Conservation (phyloP, 30 jellyfish, hydroid and myxozoan genomes). For the Aurelia sp. region DNA sequence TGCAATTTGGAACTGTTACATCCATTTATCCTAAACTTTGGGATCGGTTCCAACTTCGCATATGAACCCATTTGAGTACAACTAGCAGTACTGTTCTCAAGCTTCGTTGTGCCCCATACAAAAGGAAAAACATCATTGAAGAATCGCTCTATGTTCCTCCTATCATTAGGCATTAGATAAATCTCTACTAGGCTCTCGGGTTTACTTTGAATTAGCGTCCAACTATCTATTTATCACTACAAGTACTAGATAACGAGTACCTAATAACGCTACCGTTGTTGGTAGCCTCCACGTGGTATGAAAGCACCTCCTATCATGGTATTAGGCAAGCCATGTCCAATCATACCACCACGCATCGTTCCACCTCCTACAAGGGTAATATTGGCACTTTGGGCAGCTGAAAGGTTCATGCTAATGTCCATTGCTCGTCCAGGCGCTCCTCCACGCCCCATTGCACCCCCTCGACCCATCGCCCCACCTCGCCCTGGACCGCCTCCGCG, state of each 20-base stretch:
- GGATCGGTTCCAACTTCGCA: too few species aligned
- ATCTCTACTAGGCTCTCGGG: too few species aligned
- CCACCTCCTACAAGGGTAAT: slow-evolving; percentile 52
- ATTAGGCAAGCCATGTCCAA: slow-evolving; percentile 20
- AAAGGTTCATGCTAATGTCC: slow-evolving; percentile 45
- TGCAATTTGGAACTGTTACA: too few species aligned
- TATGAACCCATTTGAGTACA: too few species aligned
- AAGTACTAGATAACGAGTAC: not conserved
- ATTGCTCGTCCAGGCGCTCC: slow-evolving; percentile 64
- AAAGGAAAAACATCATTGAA: too few species aligned
- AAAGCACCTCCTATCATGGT: slow-evolving; percentile 40
- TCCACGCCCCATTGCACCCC: slow-evolving; percentile 36
- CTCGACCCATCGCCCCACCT: slow-evolving; percentile 72
- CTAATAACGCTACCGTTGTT: slow-evolving; percentile 24
- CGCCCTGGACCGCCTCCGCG: slow-evolving; percentile 85
- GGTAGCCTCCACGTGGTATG: slow-evolving; percentile 51
- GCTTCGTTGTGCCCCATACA: too few species aligned
- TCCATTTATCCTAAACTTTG: too few species aligned
- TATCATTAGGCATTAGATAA: too few species aligned
- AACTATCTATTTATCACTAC: too few species aligned
- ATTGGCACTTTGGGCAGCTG: slow-evolving; percentile 17
- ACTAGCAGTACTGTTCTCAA: too few species aligned
- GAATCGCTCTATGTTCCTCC: too few species aligned
- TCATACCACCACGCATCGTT: slow-evolving; percentile 35
- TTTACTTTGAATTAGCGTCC: too few species aligned